phyloP scores from a whole-genome alignment of 1,140 invertebrate species.

The Helicorthomorpha holstii region DNA sequence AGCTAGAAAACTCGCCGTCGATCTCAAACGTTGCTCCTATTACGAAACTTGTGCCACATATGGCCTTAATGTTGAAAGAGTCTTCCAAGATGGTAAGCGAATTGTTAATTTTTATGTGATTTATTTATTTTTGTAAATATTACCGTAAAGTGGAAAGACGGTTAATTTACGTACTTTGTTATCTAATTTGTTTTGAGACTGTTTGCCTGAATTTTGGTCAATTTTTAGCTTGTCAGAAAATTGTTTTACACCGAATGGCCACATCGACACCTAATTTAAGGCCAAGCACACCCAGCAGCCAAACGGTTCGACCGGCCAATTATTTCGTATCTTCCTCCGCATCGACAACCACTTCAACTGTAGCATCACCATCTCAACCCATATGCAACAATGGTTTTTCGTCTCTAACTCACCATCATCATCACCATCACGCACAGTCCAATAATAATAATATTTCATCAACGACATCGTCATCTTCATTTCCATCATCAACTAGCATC shows the following conservation, averaged over 20 bases:
- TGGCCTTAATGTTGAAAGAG: slow-evolving; percentile 88
- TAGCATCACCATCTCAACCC: slow-evolving; percentile 19
- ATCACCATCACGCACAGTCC: background rate
- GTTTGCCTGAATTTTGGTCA: slow-evolving; percentile 4
- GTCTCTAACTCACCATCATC: slow-evolving; percentile 36
- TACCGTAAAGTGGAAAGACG: background rate
- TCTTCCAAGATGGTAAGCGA: slow-evolving; percentile 87
- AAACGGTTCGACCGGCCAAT: slow-evolving; percentile 19
- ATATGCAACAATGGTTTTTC: slow-evolving; percentile 23
- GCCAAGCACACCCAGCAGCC: slow-evolving; percentile 56
- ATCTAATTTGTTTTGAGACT: too few species aligned
- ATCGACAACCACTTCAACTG: slow-evolving; percentile 23
- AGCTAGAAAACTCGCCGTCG: slow-evolving; percentile 76
- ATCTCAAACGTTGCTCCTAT: slow-evolving; percentile 84
- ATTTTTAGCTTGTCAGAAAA: slow-evolving; percentile 66
- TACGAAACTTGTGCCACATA: slow-evolving; percentile 97
- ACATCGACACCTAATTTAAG: slow-evolving; percentile 42
- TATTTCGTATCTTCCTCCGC: slow-evolving; percentile 21
- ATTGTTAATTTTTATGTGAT: background rate
- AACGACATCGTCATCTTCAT: too few species aligned
- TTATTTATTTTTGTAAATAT: background rate
- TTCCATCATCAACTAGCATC: too few species aligned
- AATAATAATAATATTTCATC: too few species aligned
- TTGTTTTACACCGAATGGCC: slow-evolving; percentile 56
- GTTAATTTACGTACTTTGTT: too few species aligned